Base-by-base conservation (phyloP, 2,113 vertebrate genomes). In the Strigops habroptila region DNA sequence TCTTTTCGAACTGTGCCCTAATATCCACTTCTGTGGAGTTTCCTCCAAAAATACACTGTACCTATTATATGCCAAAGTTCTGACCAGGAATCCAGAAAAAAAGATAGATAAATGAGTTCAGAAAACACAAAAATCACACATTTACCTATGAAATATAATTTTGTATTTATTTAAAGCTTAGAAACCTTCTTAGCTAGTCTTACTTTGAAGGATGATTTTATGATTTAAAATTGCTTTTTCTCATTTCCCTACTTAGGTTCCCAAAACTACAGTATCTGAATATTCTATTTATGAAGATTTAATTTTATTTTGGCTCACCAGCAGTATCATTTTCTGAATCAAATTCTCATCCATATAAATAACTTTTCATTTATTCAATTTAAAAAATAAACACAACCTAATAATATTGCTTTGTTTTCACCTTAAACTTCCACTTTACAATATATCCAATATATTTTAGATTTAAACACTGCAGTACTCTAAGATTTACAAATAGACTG, bases 201-300 rank as follows among this genome's bases (percentile, higher is more conserved):
- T 88, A 52, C 67, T 95, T 86, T 90, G 62, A 97, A 97, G 49
- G 15, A 94, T 55, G 69, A 93, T 41, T 16, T 7, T 44, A 62
- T 55, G 70, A 86, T 93, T 95, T 96, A 82, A 86, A 91, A 93
- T 96, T 74, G 87, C 57, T 82, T 97, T 95, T 96, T 85, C 83
- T 92, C 80, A 93, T 97, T 96, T 92, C 37, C 52, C 48, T 37
- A 27, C 52, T 60, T 43, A 57, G 33, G 49, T 59, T 71, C 57
- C 41, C 25, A 91, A 86, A 95, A 53, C 19, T 31, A 60, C 10
- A 64, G 43, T 24, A 48, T 59, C 60, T 23, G 15, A 82, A 14
- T 46, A 65, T 84, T 96, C 63, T 51, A 27, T 95, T 97, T 85
- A 94, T 43, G 67, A 96, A 95, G 89, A 93, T 16, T 77, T 75